Conservation (phyloP, 2,888 invertebrate species). For the Andrena hattorfiana region DNA sequence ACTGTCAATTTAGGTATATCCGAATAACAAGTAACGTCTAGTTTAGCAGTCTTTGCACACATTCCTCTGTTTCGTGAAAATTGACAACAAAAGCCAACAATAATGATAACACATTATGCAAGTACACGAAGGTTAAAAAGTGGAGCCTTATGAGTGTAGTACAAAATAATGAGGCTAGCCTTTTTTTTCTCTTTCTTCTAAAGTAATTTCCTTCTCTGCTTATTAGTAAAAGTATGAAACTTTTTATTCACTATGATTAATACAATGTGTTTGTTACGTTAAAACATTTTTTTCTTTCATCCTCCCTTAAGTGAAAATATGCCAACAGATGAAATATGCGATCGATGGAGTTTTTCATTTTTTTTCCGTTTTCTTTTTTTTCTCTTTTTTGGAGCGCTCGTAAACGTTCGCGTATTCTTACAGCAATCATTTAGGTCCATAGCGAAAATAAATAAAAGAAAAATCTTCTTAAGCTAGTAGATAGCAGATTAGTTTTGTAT, state of each 20-base stretch:
- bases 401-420: slow-evolving; percentile 54
- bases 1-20: slow-evolving; percentile 69
- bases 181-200: slow-evolving; percentile 29
- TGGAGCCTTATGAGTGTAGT: slow-evolving; percentile 67
- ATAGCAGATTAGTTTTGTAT: slow-evolving; percentile 72
- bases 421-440: slow-evolving; percentile 66
- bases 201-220: slow-evolving; percentile 61
- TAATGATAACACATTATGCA: slow-evolving; percentile 77
- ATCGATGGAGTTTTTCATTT: slow-evolving; percentile 35
- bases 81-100: slow-evolving; percentile 73
- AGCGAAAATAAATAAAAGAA: slow-evolving; percentile 71
- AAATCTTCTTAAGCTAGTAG: slow-evolving; percentile 70
- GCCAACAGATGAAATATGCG: slow-evolving; percentile 57
- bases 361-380: not conserved
- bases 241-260: slow-evolving; percentile 66
- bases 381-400: slow-evolving; percentile 35
- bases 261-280: slow-evolving; percentile 64
- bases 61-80: slow-evolving; percentile 69
- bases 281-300: slow-evolving; percentile 45
- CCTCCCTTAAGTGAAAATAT: slow-evolving; percentile 58
- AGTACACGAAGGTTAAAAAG: slow-evolving; percentile 76
- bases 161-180: slow-evolving; percentile 68
- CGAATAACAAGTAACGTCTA: slow-evolving; percentile 76
- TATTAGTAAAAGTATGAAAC: slow-evolving; percentile 66
- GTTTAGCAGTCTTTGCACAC: slow-evolving; percentile 76